Base-by-base conservation (phyloP, 2,888 invertebrate genomes). In the Dasypogon diadema region DNA sequence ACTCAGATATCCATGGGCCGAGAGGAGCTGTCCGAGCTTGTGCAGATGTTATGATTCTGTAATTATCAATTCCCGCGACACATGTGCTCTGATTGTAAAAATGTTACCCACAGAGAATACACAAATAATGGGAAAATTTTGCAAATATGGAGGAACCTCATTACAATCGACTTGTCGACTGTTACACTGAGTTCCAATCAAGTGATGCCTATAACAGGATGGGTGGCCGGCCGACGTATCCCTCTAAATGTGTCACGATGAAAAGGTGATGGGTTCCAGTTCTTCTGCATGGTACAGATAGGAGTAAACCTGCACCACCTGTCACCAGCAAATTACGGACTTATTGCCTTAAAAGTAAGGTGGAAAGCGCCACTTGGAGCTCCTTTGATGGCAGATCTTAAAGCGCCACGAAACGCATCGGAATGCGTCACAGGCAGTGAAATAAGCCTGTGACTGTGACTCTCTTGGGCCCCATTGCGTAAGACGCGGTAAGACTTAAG, bases 51-150 rank as follows among this genome's bases (percentile, higher is more conserved):
- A 56, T 56, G 26, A 10, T 18, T 24, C 14, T 56, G 30, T 10
- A 56, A 56, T 56, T 56, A 56, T 30, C 26, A 56, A 56, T 56
- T 56, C 56, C 26, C 10, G n/a, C 26, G 26, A 56, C 56, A n/a
- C 8, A 24, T 18, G 8, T 56, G 56, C 10, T 56, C 26, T 30
- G 56, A 24, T 56, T 56, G 56, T 56, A 24, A 56, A 56, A 56
- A n/a, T 56, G 12, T 56, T 56, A 22, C 22, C 14, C 51, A 16
- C 30, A 12, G 18, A 56, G 76, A 74, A 74, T 76, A 76, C 68
- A 56, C 74, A 76, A 76, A 76, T 76, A 76, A 76, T 76, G 76
- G 76, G 74, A 76, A 76, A 76, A 74, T 68, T 58, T 74, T 70
- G 74, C 76, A 74, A 76, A 68, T 76, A 68, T 48, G 12, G 48